These are phyloP conservation scores for Balaenoptera acutorostrata DNA, from an alignment of 2,113 vertebrate genomes.

Conservation along the genomic window DNA sequence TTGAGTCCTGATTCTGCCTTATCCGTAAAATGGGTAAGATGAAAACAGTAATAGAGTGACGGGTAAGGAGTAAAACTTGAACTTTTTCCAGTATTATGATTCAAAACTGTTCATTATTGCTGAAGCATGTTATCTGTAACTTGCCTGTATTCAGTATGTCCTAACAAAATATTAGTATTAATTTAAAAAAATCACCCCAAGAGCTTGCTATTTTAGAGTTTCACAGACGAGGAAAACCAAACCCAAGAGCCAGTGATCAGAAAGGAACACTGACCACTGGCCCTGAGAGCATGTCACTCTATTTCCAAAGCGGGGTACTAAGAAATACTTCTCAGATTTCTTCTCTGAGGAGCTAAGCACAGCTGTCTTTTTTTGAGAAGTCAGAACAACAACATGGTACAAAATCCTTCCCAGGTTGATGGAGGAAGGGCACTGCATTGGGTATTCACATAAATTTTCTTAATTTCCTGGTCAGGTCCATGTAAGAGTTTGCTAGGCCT, in stretches of 20 bases:
- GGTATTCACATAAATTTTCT: neutral
- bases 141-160: neutral
- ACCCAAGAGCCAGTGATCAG: neutral
- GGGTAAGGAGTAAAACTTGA: neutral
- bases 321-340: neutral
- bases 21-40: neutral
- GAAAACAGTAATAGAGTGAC: neutral
- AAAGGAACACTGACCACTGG: fast-evolving
- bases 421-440: neutral
- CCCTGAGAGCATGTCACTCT: neutral
- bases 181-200: neutral
- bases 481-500: neutral
- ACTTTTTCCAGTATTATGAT: neutral
- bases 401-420: neutral
- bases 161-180: neutral
- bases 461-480: neutral
- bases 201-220: neutral
- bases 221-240: neutral
- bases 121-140: neutral
- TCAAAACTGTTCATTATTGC: neutral
- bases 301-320: neutral
- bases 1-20: neutral
- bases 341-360: neutral
- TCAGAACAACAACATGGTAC: neutral
- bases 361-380: neutral